phyloP scores from a whole-genome alignment of 30 jellyfish, hydroid and myxozoan genomes.

The Morbakka virulenta region DNA sequence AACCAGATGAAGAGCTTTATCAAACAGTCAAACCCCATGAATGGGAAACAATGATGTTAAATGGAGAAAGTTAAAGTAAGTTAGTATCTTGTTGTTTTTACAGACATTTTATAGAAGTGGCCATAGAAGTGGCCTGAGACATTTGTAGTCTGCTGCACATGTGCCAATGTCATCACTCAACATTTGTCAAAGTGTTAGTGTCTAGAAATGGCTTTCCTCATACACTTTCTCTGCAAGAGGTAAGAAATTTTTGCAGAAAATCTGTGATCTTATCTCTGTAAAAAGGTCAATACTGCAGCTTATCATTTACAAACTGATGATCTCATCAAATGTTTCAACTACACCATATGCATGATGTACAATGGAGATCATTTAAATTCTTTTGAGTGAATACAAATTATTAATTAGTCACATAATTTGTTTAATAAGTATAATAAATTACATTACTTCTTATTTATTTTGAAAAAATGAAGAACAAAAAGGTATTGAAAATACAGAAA shows the following conservation, averaged over 20 bases:
- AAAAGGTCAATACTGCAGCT: slow-evolving; percentile 29
- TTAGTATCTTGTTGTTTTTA: slow-evolving; percentile 44
- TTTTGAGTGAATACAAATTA: too few relatives aligned
- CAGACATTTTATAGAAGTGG: too few relatives aligned
- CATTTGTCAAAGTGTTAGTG: slow-evolving; percentile 38
- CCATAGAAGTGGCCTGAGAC: slow-evolving; percentile 68
- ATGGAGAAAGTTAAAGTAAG: too few relatives aligned
- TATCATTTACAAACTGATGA: slow-evolving; percentile 58
- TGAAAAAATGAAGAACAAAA: too few relatives aligned
- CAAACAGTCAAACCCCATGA: too few relatives aligned
- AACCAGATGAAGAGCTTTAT: too few relatives aligned
- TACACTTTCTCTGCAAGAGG: slow-evolving; percentile 43
- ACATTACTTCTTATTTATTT: too few relatives aligned
- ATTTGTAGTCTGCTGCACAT: not conserved
- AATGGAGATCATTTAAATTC: too few relatives aligned
- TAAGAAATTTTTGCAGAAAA: slow-evolving; percentile 24
- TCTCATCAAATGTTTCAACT: slow-evolving; percentile 22
- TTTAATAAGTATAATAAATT: too few relatives aligned
- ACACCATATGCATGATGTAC: slow-evolving; percentile 18
- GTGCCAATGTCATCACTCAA: slow-evolving; percentile 29
- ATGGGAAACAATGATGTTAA: too few relatives aligned
- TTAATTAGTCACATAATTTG: too few relatives aligned
- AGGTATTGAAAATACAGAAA: too few relatives aligned
- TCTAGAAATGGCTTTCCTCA: slow-evolving; percentile 47
- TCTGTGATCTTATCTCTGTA: slow-evolving; percentile 32